Base-by-base conservation (phyloP, 2,113 vertebrate species). In the Mirza zaza region DNA sequence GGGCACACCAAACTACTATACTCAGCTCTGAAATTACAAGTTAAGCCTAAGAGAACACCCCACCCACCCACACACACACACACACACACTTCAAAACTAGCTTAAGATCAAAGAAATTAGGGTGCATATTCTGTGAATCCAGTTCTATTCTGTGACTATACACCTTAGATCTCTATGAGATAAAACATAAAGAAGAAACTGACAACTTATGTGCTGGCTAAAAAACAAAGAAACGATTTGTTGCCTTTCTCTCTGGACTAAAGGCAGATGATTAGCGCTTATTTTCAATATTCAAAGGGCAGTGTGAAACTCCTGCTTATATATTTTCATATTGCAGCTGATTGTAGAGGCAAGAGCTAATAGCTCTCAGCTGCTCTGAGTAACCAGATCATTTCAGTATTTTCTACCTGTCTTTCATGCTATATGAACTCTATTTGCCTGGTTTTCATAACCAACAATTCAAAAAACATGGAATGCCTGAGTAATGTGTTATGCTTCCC, bases 171-270 rank as follows among this genome's bases (percentile, higher is more conserved):
- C 25, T 73, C 70, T 21, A 86, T 32, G 29, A 87, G 9, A 65
- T 76, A 80, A 91, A 82, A 73, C 29, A 90, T 17, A 79, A 77
- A 57, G 82, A 83, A 48, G 82, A 82, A 95, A 82, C 8, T n/a
- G 36, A 23, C 67, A 34, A 59, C 17, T 75, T 34, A 5, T 61
- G 34, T 86, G 14, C 8, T 75, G 39, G 55, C 52, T 84, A 52
- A 50, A 77, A 63, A 82, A 20, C 34, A 59, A 68, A 55, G 5
- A 48, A 71, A 45, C 34, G 29, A 25, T 29, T 42, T 2, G 20
- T n/a, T 55, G 34, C 20, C 59, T 85, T 80, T 80, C 32, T 90
- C 71, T 68, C 87, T 59, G 57, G 61, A 73, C 8, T 59, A 67
- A 80, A 86, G 36, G 61, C 48, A 82, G 48, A 6, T 48, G 57